phyloP scores from a whole-genome alignment of 2,888 invertebrate species.

The Gortyna flavago region DNA sequence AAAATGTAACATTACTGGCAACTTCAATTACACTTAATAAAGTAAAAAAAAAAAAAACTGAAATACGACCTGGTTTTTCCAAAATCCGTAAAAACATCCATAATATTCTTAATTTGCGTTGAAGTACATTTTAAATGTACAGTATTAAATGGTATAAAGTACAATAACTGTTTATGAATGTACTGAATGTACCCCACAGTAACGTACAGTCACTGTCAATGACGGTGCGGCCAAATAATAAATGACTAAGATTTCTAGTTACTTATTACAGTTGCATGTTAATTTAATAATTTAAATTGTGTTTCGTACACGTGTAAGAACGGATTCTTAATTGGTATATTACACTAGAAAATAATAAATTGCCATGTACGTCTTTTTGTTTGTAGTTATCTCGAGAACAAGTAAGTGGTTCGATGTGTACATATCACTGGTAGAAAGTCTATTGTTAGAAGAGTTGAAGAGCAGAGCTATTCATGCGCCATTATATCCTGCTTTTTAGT shows the following conservation, averaged over 20 bases:
- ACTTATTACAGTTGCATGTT: conserved; percentile 65
- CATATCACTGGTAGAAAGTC: conserved; percentile 40
- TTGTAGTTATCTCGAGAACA: conserved; percentile 37
- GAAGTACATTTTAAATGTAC: conserved; percentile 46
- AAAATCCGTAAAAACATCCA: conserved; percentile 10
- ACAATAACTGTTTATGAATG: conserved; percentile 66
- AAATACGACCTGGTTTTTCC: conserved; percentile 3
- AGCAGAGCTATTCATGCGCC: background rate
- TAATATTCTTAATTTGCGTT: conserved; percentile 40
- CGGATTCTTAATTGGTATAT: conserved; percentile 53
- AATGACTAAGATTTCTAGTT: conserved; percentile 69
- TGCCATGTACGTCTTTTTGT: conserved; percentile 34
- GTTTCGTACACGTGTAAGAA: conserved; percentile 57
- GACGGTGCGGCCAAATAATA: conserved; percentile 62
- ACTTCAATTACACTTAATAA: conserved; percentile 6
- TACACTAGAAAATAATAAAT: conserved; percentile 53
- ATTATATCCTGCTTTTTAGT: background rate
- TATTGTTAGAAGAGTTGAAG: conserved; percentile 33
- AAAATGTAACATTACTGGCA: conserved; percentile 16
- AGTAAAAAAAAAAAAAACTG: background rate
- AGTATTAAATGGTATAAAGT: conserved; percentile 57
- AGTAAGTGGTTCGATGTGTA: conserved; percentile 43
- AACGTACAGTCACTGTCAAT: conserved; percentile 64
- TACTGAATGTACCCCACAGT: conserved; percentile 69
- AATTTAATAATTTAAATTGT: conserved; percentile 62